Evolutionary conservation across 2,113 vertebrate genomes (phyloP).

Genomic region (Erythrocebus patas): DNA sequence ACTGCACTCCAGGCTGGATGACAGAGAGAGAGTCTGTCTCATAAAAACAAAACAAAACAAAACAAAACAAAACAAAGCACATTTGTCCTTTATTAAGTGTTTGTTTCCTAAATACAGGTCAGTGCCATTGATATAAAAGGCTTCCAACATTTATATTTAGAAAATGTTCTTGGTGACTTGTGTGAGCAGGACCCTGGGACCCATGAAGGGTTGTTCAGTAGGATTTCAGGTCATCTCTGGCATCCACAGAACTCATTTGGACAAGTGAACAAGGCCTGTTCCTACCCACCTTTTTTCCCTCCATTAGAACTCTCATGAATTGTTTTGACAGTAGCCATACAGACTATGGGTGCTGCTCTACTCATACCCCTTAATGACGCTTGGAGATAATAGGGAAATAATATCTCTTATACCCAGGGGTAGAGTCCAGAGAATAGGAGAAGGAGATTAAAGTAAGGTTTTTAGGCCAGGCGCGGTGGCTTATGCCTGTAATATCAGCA

Average conservation of each 20-base stretch:
- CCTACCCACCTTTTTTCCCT: background rate
- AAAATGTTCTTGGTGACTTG: background rate
- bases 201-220: background rate
- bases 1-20: too few relatives aligned
- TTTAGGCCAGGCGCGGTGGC: background rate
- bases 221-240: background rate
- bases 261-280: background rate
- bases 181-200: background rate
- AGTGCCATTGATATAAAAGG: background rate
- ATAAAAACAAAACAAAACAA: background rate
- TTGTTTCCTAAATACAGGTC: background rate
- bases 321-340: background rate
- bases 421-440: background rate
- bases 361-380: background rate
- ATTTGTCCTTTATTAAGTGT: background rate
- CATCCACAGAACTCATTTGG: background rate
- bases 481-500: background rate
- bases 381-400: background rate
- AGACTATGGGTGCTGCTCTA: background rate
- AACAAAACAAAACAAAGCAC: background rate
- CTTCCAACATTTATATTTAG: background rate
- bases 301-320: background rate
- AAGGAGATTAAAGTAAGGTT: background rate
- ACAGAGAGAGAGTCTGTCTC: background rate
- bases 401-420: background rate